These are phyloP conservation scores for Drosophila murphyi DNA, from an alignment of 1,140 invertebrate species.

Conservation along the genomic window DNA sequence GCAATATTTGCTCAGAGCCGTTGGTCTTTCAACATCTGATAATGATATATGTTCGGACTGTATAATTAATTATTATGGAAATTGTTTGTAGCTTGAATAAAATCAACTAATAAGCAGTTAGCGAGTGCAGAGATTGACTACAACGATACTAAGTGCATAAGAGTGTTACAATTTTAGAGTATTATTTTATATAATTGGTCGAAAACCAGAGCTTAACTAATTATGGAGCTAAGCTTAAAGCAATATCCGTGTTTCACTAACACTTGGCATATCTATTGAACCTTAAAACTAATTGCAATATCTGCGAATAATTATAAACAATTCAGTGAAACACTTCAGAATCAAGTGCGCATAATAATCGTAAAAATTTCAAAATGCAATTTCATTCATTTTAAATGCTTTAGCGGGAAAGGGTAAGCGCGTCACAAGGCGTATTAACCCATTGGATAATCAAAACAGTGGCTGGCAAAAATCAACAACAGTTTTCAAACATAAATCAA, in stretches of 20 bases:
- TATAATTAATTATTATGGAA: constrained; percentile 19
- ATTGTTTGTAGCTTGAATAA: constrained; percentile 24
- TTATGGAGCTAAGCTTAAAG: no score
- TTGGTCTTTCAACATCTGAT: constrained; percentile 12
- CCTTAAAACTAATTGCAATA: neutral
- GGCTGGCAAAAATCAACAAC: constrained; percentile 28
- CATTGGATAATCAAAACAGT: constrained; percentile 48
- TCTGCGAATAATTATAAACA: constrained; percentile 29
- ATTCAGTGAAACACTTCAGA: constrained; percentile 15
- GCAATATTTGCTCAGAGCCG: constrained; percentile 18
- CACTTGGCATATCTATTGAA: neutral
- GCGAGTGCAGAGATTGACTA: neutral
- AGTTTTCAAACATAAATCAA: constrained; percentile 64
- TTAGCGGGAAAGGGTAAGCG: constrained; percentile 41
- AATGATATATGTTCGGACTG: neutral
- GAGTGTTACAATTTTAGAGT: neutral
- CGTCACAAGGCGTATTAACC: constrained; percentile 15
- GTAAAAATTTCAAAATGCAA: constrained; percentile 18
- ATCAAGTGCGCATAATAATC: constrained; percentile 5
- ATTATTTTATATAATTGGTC: no score
- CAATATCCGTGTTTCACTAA: no score
- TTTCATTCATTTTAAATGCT: constrained; percentile 69
- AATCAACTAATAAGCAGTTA: constrained; percentile 30
- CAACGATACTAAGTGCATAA: neutral
- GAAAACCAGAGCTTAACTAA: no score